Evolutionary conservation across 2,797 vertebrate species (phyloP).

Genomic region (Mallotus villosus): DNA sequence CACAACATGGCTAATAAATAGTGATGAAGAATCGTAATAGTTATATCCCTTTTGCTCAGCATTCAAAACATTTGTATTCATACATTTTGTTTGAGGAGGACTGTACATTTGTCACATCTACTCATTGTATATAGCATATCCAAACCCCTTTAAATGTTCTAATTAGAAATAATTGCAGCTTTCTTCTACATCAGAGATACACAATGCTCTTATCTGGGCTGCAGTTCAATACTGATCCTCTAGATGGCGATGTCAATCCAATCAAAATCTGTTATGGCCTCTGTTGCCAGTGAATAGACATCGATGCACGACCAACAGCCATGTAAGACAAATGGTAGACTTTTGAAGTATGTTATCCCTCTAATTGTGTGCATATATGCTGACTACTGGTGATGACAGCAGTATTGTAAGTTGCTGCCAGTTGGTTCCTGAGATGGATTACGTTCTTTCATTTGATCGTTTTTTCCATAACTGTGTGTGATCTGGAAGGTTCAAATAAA

Average conservation of each 20-base stretch:
- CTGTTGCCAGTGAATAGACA: background rate
- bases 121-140: too few species aligned
- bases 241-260: slow-evolving; percentile 11
- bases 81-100: too few species aligned
- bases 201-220: too few species aligned
- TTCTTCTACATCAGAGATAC: too few species aligned
- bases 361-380: background rate
- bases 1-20: too few species aligned
- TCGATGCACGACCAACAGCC: background rate
- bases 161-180: too few species aligned
- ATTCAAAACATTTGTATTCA: too few species aligned
- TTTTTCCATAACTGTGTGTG: background rate
- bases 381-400: background rate
- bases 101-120: too few species aligned
- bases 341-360: background rate
- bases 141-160: too few species aligned
- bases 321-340: background rate
- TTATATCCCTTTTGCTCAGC: too few species aligned
- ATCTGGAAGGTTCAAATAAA: background rate
- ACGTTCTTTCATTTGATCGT: background rate
- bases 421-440: background rate
- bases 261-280: background rate
- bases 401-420: background rate
- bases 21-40: too few species aligned
- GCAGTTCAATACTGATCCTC: background rate